A percentile compares a stretch with the other conserved stretches of the same genome.
Conservation (phyloP, 2,113 vertebrate species). For the Ceyx margarethae region DNA sequence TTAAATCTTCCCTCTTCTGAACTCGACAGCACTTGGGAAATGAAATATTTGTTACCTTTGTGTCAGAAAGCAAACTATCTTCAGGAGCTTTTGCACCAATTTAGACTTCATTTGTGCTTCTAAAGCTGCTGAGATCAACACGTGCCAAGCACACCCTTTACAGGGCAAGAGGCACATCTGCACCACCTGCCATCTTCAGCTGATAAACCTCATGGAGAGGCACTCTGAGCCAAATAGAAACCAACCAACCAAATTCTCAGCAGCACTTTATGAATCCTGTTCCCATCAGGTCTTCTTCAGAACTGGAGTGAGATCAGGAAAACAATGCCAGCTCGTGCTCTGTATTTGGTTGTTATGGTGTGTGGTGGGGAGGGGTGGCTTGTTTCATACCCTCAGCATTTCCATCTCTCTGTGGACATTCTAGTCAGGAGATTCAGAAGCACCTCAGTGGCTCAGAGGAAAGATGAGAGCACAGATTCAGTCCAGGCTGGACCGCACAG, state of each 20-base stretch:
- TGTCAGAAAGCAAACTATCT: background rate
- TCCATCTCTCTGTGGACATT: background rate
- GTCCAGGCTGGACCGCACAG: background rate
- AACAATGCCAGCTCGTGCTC: background rate
- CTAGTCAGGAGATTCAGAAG: background rate
- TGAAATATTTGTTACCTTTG: background rate
- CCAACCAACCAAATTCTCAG: background rate
- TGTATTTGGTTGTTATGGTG: background rate
- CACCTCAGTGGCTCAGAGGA: background rate
- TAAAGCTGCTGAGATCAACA: background rate
- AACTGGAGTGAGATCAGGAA: background rate
- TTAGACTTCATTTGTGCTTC: background rate
- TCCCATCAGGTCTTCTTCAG: background rate
- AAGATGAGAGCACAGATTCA: background rate
- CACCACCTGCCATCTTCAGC: background rate
- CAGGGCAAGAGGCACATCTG: background rate
- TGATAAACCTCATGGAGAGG: background rate
- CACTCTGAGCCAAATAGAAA: background rate
- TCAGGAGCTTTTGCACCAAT: background rate
- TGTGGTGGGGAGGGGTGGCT: background rate
- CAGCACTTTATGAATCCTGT: background rate
- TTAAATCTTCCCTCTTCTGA: background rate
- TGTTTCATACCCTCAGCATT: background rate
- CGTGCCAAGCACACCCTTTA: rapidly evolving
- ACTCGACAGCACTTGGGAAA: background rate